Conservation (phyloP, 2,888 invertebrate species). For the Hypsopygia costalis region DNA sequence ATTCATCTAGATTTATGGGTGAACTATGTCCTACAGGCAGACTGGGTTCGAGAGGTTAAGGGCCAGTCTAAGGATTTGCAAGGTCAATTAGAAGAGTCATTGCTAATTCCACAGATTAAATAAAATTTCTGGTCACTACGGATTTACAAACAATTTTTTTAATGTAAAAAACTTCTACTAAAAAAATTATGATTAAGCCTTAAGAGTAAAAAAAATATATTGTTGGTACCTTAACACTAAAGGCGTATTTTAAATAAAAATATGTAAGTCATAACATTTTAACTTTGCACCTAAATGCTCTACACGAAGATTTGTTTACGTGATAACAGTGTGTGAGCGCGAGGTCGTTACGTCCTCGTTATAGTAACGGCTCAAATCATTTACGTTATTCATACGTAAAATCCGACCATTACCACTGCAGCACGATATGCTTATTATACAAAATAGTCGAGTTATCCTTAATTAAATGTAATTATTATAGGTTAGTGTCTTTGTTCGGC, state of each 20-base stretch:
- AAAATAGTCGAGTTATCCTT: slow-evolving; percentile 69
- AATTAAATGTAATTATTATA: slow-evolving; percentile 79
- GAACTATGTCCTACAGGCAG: slow-evolving; percentile 9
- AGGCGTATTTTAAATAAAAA: too few relatives aligned
- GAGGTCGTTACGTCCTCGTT: neutral
- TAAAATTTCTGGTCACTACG: neutral
- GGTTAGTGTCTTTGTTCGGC: slow-evolving; percentile 78
- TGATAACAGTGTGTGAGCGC: neutral
- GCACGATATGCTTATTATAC: slow-evolving; percentile 58
- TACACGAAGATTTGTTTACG: slow-evolving; percentile 3
- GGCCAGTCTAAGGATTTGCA: neutral
- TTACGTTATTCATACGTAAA: slow-evolving; percentile 31
- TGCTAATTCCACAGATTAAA: neutral
- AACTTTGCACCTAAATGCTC: too few relatives aligned
- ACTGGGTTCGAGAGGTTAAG: slow-evolving; percentile 4
- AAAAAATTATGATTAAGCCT: too few relatives aligned
- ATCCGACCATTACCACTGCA: slow-evolving; percentile 40
- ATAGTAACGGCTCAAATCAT: slow-evolving; percentile 19
- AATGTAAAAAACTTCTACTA: too few relatives aligned
- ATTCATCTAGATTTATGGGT: slow-evolving; percentile 13
- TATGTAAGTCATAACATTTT: neutral
- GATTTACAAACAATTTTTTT: neutral
- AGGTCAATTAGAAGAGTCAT: slow-evolving; percentile 1
- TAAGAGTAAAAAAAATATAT: too few relatives aligned
- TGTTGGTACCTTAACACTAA: too few relatives aligned